Evolutionary conservation across 2,113 vertebrate species (phyloP).

Genomic region (Thamnophis sirtalis): DNA sequence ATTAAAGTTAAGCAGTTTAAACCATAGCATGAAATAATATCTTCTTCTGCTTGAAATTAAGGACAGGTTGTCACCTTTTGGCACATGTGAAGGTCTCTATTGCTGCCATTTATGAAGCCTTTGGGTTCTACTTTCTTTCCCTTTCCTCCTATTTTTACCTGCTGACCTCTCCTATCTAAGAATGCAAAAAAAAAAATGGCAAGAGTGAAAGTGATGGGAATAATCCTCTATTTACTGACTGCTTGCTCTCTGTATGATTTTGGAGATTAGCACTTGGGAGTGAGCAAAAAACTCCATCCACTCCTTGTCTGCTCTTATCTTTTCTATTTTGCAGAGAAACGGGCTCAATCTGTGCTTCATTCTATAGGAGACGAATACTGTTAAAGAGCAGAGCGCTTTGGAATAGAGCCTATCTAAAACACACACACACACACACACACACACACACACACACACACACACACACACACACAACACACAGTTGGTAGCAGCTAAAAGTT

Average conservation of each 20-base stretch:
- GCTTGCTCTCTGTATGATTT: background rate
- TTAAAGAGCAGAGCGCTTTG: background rate
- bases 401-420: background rate
- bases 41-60: background rate
- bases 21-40: constrained; percentile 38
- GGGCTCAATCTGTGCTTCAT: background rate
- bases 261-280: background rate
- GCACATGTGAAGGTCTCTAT: background rate
- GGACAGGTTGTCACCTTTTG: background rate
- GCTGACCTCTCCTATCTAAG: background rate
- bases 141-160: background rate
- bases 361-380: background rate
- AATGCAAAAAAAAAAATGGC: background rate
- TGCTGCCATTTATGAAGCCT: background rate
- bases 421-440: too few relatives aligned
- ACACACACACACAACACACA: background rate
- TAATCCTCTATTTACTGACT: background rate
- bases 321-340: background rate
- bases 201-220: background rate
- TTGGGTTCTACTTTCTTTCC: background rate
- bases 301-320: background rate
- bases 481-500: background rate
- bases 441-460: too few relatives aligned
- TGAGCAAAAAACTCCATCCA: background rate
- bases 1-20: constrained; percentile 33